Evolutionary conservation across 2,888 invertebrate species (phyloP), one percentile per base, ranked within the genome.

Genomic region (Drosophila tripunctata): DNA sequence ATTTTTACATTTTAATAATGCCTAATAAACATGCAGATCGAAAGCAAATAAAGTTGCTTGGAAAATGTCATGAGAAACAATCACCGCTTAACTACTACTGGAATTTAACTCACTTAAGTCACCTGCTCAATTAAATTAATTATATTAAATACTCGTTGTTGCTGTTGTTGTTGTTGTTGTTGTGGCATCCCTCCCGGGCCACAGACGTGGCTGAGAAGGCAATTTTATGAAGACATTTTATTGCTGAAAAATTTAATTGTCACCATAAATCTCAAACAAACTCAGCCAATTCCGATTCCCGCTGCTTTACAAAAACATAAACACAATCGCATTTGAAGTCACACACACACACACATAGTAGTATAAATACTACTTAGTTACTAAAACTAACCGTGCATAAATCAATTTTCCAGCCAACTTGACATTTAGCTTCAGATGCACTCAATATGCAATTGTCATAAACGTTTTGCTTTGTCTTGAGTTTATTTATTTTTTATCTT

Each of bases 1-100:
- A 79, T 63, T 73, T 81, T 82, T 69, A 82, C 73, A 79, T 63
- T 73, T 81, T 75, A 84, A 80, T 80, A 71, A 62, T 33, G 44
- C 31, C 24, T 45, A 30, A 55, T 47, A 56, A 47, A 51, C 31
- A 56, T 44, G 35, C 43, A 54, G 43, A 24, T 44, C 22, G 40
- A 56, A 45, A 54, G 8, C 6, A 1, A 41, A 61, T 36, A 31
- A 36, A 51, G 35, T n/a, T 43, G 22, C n/a, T 10, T 45, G 36
- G 24, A 40, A 67, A 67, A 56, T 82, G 73, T 69, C 63, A 75
- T 44, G 54, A 45, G 48, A 50, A 54, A 45, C 40, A 47, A 67
- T 60, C 40, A 8, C 43, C 22, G 10, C 8, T 21, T 15, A 27
- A 35, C 48, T 48, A 35, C 48, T 48, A 36, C 48, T 19, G 15